Percentiles rank a stretch among this genome's conserved stretches.
phyloP scores from a whole-genome alignment of 35 echinoderm and acorn worm genomes.

The Apostichopus californicus region DNA sequence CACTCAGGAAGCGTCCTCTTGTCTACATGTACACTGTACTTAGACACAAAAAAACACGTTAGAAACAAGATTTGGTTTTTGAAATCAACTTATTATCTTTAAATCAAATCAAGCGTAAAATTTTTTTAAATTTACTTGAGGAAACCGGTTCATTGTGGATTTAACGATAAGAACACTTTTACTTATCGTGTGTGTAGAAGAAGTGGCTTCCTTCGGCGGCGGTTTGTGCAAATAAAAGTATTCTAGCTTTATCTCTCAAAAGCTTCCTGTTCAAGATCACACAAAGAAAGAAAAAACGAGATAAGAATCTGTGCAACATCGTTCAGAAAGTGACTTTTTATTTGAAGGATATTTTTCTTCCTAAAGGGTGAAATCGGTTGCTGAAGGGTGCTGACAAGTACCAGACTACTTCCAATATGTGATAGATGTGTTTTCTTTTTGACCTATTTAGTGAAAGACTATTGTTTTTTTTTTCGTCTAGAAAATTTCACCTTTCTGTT shows the following conservation, averaged over 20 bases:
- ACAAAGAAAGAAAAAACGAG: not conserved
- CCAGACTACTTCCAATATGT: too few species aligned
- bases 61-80: not conserved
- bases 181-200: not conserved
- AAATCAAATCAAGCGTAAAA: conserved; percentile 1
- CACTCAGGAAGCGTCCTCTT: too few species aligned
- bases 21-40: not conserved
- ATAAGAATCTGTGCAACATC: not conserved
- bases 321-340: too few species aligned
- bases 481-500: too few species aligned
- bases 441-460: too few species aligned
- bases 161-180: not conserved
- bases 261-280: not conserved
- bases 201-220: not conserved
- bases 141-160: not conserved
- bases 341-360: too few species aligned
- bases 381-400: too few species aligned
- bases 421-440: too few species aligned
- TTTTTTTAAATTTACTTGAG: not conserved
- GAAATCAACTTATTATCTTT: not conserved
- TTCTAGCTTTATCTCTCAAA: not conserved
- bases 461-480: too few species aligned
- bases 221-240: conserved; percentile 5
- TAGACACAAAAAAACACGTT: not conserved
- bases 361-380: too few species aligned